These are phyloP conservation scores for Homarus gammarus DNA, from an alignment of 2,888 invertebrate genomes.

Conservation along the genomic window DNA sequence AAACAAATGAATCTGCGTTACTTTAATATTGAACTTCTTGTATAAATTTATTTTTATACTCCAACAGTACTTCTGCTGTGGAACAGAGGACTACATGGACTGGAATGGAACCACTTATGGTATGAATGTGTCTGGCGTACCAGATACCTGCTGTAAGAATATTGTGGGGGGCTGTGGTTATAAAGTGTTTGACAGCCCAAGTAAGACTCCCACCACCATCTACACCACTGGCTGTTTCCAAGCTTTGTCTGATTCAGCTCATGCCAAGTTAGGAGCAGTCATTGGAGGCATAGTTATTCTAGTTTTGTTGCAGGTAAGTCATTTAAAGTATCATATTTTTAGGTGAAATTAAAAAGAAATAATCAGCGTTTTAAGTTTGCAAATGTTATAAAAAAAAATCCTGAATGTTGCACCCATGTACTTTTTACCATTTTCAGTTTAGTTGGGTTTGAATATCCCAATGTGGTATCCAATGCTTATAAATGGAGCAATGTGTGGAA, in stretches of 20 bases:
- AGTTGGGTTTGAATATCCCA: too few relatives aligned
- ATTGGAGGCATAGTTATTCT: conserved; percentile 49
- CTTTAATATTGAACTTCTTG: too few relatives aligned
- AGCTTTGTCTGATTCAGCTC: conserved; percentile 39
- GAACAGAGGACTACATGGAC: conserved; percentile 51
- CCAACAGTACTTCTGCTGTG: conserved; percentile 62
- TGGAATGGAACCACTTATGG: conserved; percentile 43
- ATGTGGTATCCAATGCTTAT: too few relatives aligned
- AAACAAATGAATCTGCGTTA: too few relatives aligned
- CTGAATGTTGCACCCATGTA: too few relatives aligned
- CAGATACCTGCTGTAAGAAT: conserved; percentile 61
- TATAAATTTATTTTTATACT: neutral
- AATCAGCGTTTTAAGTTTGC: too few relatives aligned
- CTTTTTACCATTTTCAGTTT: too few relatives aligned
- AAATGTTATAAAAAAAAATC: too few relatives aligned
- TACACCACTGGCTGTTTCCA: conserved; percentile 45
- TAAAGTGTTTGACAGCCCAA: neutral
- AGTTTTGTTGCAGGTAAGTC: conserved; percentile 62
- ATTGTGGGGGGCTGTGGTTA: conserved; percentile 8
- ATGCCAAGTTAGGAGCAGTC: conserved; percentile 48
- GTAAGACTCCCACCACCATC: neutral
- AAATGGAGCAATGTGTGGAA: too few relatives aligned
- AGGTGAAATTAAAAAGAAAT: too few relatives aligned
- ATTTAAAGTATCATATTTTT: too few relatives aligned
- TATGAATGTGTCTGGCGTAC: conserved; percentile 30